phyloP scores from a whole-genome alignment of 2,113 vertebrate species.

The Dinomys branickii region DNA sequence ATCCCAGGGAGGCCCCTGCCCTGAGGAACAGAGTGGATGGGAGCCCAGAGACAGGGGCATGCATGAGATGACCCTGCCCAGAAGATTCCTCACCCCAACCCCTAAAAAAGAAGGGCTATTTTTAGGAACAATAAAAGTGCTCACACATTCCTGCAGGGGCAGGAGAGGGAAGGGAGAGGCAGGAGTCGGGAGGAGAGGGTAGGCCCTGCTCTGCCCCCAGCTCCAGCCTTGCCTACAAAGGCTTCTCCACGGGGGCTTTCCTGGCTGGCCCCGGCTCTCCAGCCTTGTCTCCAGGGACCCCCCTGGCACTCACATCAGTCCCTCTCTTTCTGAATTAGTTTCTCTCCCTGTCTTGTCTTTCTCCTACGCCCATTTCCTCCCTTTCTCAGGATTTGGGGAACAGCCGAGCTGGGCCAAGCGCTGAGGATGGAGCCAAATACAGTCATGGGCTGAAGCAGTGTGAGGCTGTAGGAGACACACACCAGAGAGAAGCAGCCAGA shows the following conservation, averaged over 20 bases:
- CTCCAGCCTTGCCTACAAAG: background rate
- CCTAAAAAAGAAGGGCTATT: conserved; percentile 67
- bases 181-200: background rate
- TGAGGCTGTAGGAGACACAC: background rate
- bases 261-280: background rate
- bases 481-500: background rate
- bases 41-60: conserved; percentile 26
- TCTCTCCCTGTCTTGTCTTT: conserved; percentile 21
- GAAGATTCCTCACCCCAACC: conserved; percentile 53
- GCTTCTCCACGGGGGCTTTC: background rate
- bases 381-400: conserved; percentile 48
- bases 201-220: background rate
- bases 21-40: background rate
- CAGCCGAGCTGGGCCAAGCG: conserved; percentile 60
- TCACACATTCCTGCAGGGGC: conserved; percentile 72
- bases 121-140: conserved; percentile 72
- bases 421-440: conserved; percentile 68
- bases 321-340: background rate
- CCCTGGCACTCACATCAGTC: background rate
- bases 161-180: background rate
- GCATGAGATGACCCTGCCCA: conserved; percentile 31
- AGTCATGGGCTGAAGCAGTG: conserved; percentile 41
- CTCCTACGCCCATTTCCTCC: background rate
- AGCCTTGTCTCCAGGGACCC: background rate
- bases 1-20: background rate